These are phyloP conservation scores for Drosophila barbarae DNA, from an alignment of 2,888 invertebrate genomes.

Conservation along the genomic window DNA sequence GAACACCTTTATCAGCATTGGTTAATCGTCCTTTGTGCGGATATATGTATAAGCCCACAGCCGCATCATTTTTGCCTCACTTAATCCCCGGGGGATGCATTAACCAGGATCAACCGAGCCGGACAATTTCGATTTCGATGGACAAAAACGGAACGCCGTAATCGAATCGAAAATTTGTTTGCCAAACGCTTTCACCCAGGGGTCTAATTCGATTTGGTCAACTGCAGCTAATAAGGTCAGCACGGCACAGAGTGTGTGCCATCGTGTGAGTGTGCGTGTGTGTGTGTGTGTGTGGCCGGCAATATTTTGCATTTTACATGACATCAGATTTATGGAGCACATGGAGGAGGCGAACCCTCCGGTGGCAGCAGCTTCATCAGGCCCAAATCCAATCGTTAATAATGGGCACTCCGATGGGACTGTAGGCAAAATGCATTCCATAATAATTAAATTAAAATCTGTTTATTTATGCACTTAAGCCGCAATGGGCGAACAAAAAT, in stretches of 20 bases:
- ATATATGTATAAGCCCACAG: neutral
- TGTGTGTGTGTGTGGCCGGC: constrained; percentile 18
- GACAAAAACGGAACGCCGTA: constrained; percentile 7
- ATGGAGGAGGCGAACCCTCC: constrained; percentile 26
- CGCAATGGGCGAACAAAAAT: constrained; percentile 32
- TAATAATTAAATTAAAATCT: constrained; percentile 72
- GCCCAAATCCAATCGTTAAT: constrained; percentile 44
- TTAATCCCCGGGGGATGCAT: constrained; percentile 13
- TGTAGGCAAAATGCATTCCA: constrained; percentile 55
- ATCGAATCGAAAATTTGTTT: constrained; percentile 46
- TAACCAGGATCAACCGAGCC: constrained; percentile 19
- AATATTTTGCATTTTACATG: constrained; percentile 42
- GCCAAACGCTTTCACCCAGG: constrained; percentile 64
- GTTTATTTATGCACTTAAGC: constrained; percentile 73
- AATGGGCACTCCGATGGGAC: constrained; percentile 52
- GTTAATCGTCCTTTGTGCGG: neutral
- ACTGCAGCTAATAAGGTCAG: constrained; percentile 56
- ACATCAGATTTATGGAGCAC: constrained; percentile 62
- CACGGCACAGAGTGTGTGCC: constrained; percentile 1
- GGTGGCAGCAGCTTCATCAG: constrained; percentile 16
- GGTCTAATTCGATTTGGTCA: constrained; percentile 68
- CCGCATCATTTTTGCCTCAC: neutral
- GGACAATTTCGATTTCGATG: constrained; percentile 14
- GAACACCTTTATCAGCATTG: neutral
- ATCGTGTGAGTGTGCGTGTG: neutral